A percentile compares a stretch with the other conserved stretches of the same genome.
Evolutionary conservation across 1,140 invertebrate genomes (phyloP).

Genomic region (Lamellibrachia luymesi): DNA sequence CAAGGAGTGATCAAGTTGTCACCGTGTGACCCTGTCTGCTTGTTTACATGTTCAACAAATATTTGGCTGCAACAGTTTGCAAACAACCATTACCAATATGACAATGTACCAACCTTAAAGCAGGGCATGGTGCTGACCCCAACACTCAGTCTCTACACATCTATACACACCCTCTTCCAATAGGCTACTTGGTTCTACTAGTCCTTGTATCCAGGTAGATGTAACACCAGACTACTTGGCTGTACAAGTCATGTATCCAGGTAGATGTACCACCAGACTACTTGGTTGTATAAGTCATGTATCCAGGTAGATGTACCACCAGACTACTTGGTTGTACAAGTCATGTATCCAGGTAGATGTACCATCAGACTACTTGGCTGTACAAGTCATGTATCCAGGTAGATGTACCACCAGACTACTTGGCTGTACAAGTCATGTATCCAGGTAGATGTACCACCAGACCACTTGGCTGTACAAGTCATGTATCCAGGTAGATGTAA

Average conservation of each 20-base stretch:
- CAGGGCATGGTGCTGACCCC: background rate
- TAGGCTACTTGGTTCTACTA: background rate
- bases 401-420: background rate
- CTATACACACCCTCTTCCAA: background rate
- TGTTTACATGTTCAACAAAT: background rate
- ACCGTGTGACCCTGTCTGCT: background rate
- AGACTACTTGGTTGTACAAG: too few species aligned
- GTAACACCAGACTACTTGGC: background rate
- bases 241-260: background rate
- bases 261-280: background rate
- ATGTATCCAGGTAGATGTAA: background rate
- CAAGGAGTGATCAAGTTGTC: background rate
- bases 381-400: background rate
- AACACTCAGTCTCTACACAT: background rate
- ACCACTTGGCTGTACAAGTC: too few species aligned
- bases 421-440: background rate
- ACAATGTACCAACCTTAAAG: background rate
- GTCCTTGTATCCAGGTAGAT: background rate
- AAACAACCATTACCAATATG: background rate
- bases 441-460: background rate
- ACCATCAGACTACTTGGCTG: background rate
- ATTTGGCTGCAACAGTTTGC: background rate
- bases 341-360: background rate
- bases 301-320: background rate
- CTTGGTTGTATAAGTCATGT: background rate